Evolutionary conservation across 2,113 vertebrate species (phyloP).

Genomic region (Xiphias gladius): DNA sequence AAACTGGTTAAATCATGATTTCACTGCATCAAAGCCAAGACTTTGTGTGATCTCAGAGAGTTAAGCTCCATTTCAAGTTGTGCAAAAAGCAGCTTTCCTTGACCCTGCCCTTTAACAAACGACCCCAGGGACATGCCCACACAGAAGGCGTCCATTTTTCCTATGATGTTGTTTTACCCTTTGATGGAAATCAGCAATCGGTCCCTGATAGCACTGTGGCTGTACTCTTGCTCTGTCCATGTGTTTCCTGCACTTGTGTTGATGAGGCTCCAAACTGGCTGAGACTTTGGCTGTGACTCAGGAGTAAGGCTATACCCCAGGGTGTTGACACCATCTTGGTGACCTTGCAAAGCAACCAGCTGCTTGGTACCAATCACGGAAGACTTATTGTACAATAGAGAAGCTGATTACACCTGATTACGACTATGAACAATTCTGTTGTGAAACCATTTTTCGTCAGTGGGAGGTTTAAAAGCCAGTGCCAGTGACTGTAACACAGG

Average conservation of each 20-base stretch:
- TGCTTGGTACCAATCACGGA: neutral
- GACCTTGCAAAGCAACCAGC: conserved; percentile 42
- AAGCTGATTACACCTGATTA: conserved; percentile 48
- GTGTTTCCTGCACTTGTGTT: conserved; percentile 61
- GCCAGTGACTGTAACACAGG: conserved; percentile 23
- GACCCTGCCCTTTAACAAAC: conserved; percentile 26
- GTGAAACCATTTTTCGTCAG: conserved; percentile 42
- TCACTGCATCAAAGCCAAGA: conserved; percentile 32
- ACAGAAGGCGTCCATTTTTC: conserved; percentile 32
- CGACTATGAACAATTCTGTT: conserved; percentile 35
- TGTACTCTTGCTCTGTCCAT: neutral
- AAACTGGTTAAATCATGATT: conserved; percentile 15
- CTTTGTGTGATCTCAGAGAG: conserved; percentile 39
- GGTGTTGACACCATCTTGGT: neutral
- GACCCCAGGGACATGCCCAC: conserved; percentile 39
- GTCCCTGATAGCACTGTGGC: conserved; percentile 34
- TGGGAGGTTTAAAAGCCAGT: conserved; percentile 22
- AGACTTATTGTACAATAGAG: conserved; percentile 30
- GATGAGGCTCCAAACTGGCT: neutral
- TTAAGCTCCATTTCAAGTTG: conserved; percentile 42
- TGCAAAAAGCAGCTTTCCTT: conserved; percentile 40
- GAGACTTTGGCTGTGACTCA: conserved; percentile 30
- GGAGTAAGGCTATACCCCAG: conserved; percentile 1
- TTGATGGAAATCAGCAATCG: conserved; percentile 69
- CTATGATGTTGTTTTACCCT: conserved; percentile 63